These are phyloP conservation scores for Ceriagrion tenellum DNA, from an alignment of 2,888 invertebrate species.

Conservation along the genomic window DNA sequence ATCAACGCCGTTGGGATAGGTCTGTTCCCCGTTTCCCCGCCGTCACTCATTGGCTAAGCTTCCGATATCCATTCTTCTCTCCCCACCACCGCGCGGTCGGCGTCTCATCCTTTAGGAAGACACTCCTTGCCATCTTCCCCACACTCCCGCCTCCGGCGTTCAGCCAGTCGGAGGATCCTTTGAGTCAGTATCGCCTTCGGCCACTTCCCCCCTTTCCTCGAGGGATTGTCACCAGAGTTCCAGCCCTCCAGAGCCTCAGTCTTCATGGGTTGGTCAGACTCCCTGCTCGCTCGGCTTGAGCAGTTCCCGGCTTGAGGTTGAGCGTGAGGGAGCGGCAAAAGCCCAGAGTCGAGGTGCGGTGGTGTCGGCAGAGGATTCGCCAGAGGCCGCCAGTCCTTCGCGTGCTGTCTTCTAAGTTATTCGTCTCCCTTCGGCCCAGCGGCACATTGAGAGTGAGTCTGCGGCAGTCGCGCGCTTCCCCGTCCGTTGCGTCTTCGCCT, in stretches of 20 bases:
- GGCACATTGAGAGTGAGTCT: not conserved
- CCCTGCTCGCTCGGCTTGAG: not conserved
- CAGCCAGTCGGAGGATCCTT: not conserved
- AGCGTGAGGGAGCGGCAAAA: too few species aligned
- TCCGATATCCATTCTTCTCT: not conserved
- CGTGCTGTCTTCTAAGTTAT: not conserved
- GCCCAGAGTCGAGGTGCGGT: too few species aligned
- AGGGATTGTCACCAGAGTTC: not conserved
- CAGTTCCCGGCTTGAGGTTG: not conserved
- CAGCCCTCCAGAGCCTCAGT: not conserved
- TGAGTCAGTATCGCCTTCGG: not conserved
- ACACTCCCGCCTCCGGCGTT: not conserved
- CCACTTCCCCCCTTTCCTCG: not conserved
- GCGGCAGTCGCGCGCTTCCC: not conserved
- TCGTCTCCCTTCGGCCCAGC: not conserved
- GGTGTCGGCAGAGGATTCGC: not conserved
- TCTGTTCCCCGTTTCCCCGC: not conserved
- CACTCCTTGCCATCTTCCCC: not conserved
- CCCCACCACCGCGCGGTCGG: not conserved
- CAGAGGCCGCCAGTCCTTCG: not conserved
- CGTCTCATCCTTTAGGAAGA: conserved; percentile 10
- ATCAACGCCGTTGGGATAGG: not conserved
- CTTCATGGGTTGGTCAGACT: not conserved
- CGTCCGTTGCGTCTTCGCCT: not conserved
- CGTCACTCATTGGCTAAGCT: not conserved